Conservation (phyloP, 2,888 invertebrate genomes). For the Unio pictorum region DNA sequence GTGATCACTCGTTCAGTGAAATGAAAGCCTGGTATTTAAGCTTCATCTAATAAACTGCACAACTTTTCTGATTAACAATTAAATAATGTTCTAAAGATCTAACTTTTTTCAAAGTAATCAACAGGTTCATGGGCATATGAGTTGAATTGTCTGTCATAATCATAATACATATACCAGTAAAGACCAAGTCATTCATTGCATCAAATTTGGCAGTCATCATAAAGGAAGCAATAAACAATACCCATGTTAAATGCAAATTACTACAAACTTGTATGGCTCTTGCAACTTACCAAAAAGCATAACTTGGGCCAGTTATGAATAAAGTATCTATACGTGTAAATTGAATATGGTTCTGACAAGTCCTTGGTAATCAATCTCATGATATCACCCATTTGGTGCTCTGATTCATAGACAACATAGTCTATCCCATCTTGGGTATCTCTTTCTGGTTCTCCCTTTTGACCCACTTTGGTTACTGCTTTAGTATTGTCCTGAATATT, state of each 20-base stretch:
- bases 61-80: too few relatives aligned
- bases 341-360: constrained; percentile 99
- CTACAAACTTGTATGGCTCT: neutral
- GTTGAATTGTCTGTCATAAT: too few relatives aligned
- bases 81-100: too few relatives aligned
- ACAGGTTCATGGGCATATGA: too few relatives aligned
- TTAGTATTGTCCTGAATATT: constrained; percentile 5
- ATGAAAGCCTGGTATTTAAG: too few relatives aligned
- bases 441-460: constrained; percentile 8
- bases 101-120: too few relatives aligned
- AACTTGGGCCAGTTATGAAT: constrained; percentile 99
- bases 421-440: constrained; percentile 56
- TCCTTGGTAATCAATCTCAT: constrained; percentile 99
- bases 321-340: constrained; percentile 99
- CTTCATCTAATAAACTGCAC: too few relatives aligned
- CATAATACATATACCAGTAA: too few relatives aligned
- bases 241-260: neutral
- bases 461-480: neutral
- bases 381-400: constrained; percentile 98
- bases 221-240: neutral
- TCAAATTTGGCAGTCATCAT: too few relatives aligned
- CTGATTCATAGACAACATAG: constrained; percentile 84
- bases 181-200: too few relatives aligned
- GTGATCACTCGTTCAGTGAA: too few relatives aligned
- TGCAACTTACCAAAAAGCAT: constrained; percentile 87